Evolutionary conservation across 2,888 invertebrate species (phyloP), one percentile per base, ranked within the genome.

Genomic region (Corythucha ciliata): DNA sequence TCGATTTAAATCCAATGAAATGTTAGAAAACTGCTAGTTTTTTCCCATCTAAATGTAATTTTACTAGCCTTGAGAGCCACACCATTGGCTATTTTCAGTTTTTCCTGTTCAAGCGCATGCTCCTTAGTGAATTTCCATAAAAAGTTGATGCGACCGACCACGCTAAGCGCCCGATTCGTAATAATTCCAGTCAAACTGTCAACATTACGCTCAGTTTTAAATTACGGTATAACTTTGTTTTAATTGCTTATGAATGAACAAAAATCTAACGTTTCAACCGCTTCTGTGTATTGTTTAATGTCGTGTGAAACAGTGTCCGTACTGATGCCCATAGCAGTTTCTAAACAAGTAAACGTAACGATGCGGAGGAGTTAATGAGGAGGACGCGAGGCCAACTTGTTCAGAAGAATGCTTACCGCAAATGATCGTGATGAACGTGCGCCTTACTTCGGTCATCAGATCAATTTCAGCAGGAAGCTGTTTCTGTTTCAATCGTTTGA

Each of bases 371-470:
- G n/a, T n/a, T n/a, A n/a, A n/a, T n/a, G n/a, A n/a, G n/a, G n/a
- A 29, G 12, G 8, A 12, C 12, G 29, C 29, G 12, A 10, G 3
- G 16, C 12, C 12, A n/a, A n/a, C n/a, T n/a, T n/a, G n/a, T n/a
- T n/a, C n/a, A n/a, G n/a, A n/a, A n/a, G n/a, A n/a, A n/a, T n/a
- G n/a, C n/a, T 33, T 33, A 33, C 33, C 33, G 33, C 33, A 33
- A 7, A 33, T 33, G 33, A 33, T 18, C 16, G 14, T 18, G 14
- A 33, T 16, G 18, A 18, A 5, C 5, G 14, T 16, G 71, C 71
- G 59, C 70, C 76, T 83, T 83, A 87, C 84, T 69, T 85, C 84
- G 67, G 86, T 81, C 63, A 85, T 84, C 63, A 81, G 79, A 66
- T 87, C 85, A 64, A 86, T 84, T 48, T 74, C 76, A 59, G 79